Evolutionary conservation across 2,113 vertebrate genomes (phyloP).

Genomic region (Sinocyclocheilus anshuiensis): DNA sequence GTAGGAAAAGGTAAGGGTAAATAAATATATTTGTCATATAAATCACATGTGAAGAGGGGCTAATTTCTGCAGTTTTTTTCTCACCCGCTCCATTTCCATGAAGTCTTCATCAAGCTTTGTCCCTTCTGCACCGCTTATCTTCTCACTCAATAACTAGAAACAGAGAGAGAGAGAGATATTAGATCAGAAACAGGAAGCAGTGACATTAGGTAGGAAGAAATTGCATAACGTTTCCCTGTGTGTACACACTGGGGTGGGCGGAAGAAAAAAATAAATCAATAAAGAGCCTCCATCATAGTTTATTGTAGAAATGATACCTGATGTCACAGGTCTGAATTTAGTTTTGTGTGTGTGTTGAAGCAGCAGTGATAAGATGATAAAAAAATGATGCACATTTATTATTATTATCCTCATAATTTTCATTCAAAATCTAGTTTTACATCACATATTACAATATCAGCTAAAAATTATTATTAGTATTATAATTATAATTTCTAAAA

Average conservation of each 20-base stretch:
- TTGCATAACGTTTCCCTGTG: neutral
- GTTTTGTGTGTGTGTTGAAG: neutral
- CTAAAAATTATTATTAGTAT: no score
- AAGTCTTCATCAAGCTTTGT: constrained; percentile 94
- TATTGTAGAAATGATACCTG: neutral
- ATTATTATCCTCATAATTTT: no score
- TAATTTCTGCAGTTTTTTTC: constrained; percentile 42
- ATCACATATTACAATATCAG: no score
- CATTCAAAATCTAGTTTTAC: no score
- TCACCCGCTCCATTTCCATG: constrained; percentile 93
- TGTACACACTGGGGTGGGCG: neutral
- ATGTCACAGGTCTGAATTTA: neutral
- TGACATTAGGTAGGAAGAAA: neutral
- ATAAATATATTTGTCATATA: neutral
- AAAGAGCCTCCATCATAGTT: neutral
- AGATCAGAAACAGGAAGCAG: constrained; percentile 5
- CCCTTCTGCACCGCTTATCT: constrained; percentile 92
- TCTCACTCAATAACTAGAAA: constrained; percentile 88
- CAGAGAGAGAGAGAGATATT: constrained; percentile 6
- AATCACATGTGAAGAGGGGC: neutral
- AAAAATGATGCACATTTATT: neutral
- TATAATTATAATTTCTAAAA: no score
- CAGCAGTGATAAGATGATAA: neutral
- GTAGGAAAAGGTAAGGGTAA: neutral
- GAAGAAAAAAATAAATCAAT: neutral